These are phyloP conservation scores for Tetraodon nigroviridis DNA, from an alignment of 2,113 vertebrate species.

Conservation along the genomic window DNA sequence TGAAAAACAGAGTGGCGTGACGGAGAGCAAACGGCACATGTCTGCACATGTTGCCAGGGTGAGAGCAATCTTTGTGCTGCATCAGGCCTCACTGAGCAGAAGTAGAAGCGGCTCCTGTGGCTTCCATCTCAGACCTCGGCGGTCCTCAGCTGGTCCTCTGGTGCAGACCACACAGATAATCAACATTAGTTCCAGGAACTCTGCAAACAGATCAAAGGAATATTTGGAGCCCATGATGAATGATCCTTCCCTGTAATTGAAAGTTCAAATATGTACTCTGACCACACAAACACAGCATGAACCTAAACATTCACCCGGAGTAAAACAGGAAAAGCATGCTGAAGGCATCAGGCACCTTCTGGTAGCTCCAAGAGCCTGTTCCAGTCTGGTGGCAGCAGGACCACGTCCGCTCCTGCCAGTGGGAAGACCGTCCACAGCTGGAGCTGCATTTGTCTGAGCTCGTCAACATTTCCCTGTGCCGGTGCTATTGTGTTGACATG, in stretches of 20 bases:
- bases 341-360: not conserved
- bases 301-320: too few relatives aligned
- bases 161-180: too few relatives aligned
- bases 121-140: too few relatives aligned
- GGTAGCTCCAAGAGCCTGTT: not conserved
- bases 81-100: not conserved
- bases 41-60: conserved; percentile 14
- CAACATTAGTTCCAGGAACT: too few relatives aligned
- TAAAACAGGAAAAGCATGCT: not conserved
- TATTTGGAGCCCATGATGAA: too few relatives aligned
- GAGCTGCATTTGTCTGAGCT: not conserved
- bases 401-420: conserved; percentile 18
- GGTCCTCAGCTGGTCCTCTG: too few relatives aligned
- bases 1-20: conserved; percentile 16
- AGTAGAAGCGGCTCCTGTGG: too few relatives aligned
- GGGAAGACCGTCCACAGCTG: conserved; percentile 2
- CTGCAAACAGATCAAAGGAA: too few relatives aligned
- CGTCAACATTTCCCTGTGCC: conserved; percentile 21
- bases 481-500: conserved; percentile 20
- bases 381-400: conserved; percentile 9
- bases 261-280: too few relatives aligned
- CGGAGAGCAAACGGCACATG: conserved; percentile 7
- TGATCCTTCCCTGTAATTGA: too few relatives aligned
- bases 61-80: not conserved
- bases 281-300: too few relatives aligned